These are phyloP conservation scores for Molorchus minor DNA, from an alignment of 2,888 invertebrate species.

Conservation along the genomic window DNA sequence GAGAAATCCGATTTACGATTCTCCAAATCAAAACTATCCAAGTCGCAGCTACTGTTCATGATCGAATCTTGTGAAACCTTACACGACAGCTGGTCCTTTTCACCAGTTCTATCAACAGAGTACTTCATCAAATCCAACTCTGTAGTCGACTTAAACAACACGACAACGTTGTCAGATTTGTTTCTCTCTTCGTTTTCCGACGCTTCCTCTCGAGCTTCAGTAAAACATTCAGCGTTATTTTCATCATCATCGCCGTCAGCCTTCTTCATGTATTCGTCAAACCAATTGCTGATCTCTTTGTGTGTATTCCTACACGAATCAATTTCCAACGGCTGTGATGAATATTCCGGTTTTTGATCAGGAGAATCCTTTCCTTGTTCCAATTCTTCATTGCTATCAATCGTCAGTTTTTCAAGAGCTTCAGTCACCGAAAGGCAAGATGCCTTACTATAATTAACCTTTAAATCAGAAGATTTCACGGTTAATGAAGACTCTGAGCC, in stretches of 20 bases:
- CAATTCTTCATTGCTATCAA: slow-evolving; percentile 5
- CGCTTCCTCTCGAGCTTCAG: background rate
- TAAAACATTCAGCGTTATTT: background rate
- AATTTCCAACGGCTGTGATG: background rate
- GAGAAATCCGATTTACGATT: slow-evolving; percentile 3
- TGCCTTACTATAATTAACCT: background rate
- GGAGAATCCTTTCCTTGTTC: background rate
- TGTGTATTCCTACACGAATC: background rate
- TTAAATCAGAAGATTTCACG: background rate
- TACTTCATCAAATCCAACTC: slow-evolving; percentile 29
- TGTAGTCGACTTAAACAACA: slow-evolving; percentile 30
- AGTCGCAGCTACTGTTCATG: background rate
- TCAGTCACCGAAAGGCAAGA: slow-evolving; percentile 12
- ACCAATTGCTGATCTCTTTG: slow-evolving; percentile 7
- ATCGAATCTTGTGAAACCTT: background rate
- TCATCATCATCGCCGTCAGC: background rate
- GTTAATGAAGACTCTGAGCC: background rate
- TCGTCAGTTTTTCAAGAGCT: slow-evolving; percentile 16
- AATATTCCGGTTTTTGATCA: background rate
- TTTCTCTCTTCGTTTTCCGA: background rate
- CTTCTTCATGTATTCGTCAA: slow-evolving; percentile 13
- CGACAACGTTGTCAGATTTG: slow-evolving; percentile 25
- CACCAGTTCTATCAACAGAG: slow-evolving; percentile 18
- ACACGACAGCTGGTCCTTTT: no score
- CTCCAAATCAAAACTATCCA: slow-evolving; percentile 6